Conservation (phyloP, 2,797 vertebrate species). For the Cebuella pygmaea region DNA sequence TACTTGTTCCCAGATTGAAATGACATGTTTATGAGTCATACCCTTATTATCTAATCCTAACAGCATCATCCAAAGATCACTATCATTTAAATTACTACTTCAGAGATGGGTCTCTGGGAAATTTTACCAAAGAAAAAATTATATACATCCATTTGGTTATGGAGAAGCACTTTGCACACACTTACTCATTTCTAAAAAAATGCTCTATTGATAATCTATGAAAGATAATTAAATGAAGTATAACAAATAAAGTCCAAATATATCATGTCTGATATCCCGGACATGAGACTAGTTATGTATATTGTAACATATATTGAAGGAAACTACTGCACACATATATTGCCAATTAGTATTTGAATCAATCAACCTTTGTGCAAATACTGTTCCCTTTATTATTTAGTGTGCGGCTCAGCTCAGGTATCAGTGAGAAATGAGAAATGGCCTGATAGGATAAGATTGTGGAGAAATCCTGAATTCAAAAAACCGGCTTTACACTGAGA, state of each 20-base stretch:
- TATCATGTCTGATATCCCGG: slow-evolving; percentile 82
- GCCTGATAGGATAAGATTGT: slow-evolving; percentile 78
- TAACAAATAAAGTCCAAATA: slow-evolving; percentile 73
- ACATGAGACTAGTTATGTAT: slow-evolving; percentile 82
- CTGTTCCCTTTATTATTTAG: slow-evolving; percentile 81
- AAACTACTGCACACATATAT: slow-evolving; percentile 85
- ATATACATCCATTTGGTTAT: slow-evolving; percentile 57
- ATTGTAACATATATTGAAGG: slow-evolving; percentile 83
- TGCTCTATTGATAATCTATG: slow-evolving; percentile 80
- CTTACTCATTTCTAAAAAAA: slow-evolving; percentile 56
- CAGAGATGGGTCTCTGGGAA: slow-evolving; percentile 72
- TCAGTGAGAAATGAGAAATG: slow-evolving; percentile 81
- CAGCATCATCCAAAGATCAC: slow-evolving; percentile 80
- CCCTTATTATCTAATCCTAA: slow-evolving; percentile 68
- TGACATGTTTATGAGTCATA: slow-evolving; percentile 77
- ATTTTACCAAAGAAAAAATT: slow-evolving; percentile 74
- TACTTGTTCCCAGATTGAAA: slow-evolving; percentile 74
- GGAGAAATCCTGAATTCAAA: slow-evolving; percentile 30
- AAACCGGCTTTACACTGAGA: slow-evolving; percentile 25
- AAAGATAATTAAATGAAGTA: slow-evolving; percentile 81
- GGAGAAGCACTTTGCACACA: slow-evolving; percentile 22
- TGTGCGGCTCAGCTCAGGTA: slow-evolving; percentile 81
- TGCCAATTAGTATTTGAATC: slow-evolving; percentile 85
- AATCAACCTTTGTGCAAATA: slow-evolving; percentile 85
- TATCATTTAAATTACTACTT: slow-evolving; percentile 77